Evolutionary conservation across 2,797 vertebrate species (phyloP), one percentile per base, ranked within the genome.

Genomic region (Anguilla anguilla): DNA sequence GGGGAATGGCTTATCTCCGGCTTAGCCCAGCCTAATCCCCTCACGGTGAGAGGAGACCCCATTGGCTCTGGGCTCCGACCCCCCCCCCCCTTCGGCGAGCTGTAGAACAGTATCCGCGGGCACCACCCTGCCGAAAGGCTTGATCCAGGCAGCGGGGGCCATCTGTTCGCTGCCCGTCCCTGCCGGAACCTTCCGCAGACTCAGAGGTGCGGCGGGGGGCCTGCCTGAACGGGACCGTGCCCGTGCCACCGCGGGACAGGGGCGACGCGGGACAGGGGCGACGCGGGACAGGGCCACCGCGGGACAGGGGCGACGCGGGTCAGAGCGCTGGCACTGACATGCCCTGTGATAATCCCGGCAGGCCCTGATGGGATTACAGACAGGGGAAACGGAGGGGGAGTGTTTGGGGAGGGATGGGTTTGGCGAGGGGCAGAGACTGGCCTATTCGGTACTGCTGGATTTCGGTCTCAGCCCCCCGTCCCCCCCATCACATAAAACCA

Each of bases 1-100:
- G 57, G 83, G 59, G 22, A 85, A 61, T 39, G 31, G 10, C 39
- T 64, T 17, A 57, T 67, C 10, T n/a, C 28, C 31, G 77, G 59
- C 79, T 64, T 87, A 77, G 61, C 86, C 88, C 87, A 84, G 53
- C 86, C 87, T 94, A 94, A 95, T 95, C 94, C 93, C 93, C 93
- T 95, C 94, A 93, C 86, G 88, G 35, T 13, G 39, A 86, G 84
- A 89, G 82, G 85, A 89, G 88, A 87, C 88, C 91, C 91, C 87
- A 90, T 85, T 91, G 92, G 92, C 90, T 91, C 89, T 85, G 83
- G 49, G 87, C 86, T 0, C 91, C 10, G 84, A 9, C n/a, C 91
- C 92, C 92, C 35, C 39, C 17, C 13, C 46, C 82, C 25, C 93
- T 93, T 49, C 93, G 91, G 93, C 94, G 93, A 22, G 53, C 72